Evolutionary conservation across 2,888 invertebrate genomes (phyloP).

Genomic region (Agrenia bidenticulata): DNA sequence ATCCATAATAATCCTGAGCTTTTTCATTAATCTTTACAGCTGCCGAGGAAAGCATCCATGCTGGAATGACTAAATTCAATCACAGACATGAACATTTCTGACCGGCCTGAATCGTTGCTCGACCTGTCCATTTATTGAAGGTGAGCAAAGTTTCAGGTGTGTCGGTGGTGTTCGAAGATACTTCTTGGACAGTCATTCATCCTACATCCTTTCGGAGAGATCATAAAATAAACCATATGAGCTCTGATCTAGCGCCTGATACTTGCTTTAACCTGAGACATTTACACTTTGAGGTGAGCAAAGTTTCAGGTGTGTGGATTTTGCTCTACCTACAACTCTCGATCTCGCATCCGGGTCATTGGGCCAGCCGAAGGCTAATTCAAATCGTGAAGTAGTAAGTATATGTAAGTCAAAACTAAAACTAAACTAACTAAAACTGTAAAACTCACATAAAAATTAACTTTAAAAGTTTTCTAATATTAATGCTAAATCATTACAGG

Average conservation of each 20-base stretch:
- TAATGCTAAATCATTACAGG: too few relatives aligned
- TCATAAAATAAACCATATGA: slow-evolving; percentile 1
- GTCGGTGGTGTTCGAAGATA: slow-evolving; percentile 61
- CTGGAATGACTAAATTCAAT: too few relatives aligned
- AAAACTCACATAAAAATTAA: too few relatives aligned
- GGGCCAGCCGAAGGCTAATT: neutral
- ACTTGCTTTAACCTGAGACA: slow-evolving; percentile 54
- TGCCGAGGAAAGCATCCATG: neutral
- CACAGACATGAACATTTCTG: slow-evolving; percentile 57
- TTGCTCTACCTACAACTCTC: slow-evolving; percentile 31
- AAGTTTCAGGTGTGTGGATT: slow-evolving; percentile 54
- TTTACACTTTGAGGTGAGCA: slow-evolving; percentile 53
- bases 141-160: slow-evolving; percentile 90
- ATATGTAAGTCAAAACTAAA: too few relatives aligned
- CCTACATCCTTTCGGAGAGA: neutral
- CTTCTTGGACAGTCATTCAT: slow-evolving; percentile 30
- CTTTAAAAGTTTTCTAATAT: too few relatives aligned
- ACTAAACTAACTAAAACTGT: too few relatives aligned
- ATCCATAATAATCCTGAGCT: neutral
- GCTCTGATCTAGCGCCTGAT: slow-evolving; percentile 53
- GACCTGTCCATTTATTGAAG: slow-evolving; percentile 66
- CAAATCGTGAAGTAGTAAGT: too few relatives aligned
- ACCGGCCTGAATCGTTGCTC: slow-evolving; percentile 82
- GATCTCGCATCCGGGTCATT: slow-evolving; percentile 7
- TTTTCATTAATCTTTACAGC: neutral